Conservation (phyloP, 2,888 invertebrate species). For the Chelonus formosanus region DNA sequence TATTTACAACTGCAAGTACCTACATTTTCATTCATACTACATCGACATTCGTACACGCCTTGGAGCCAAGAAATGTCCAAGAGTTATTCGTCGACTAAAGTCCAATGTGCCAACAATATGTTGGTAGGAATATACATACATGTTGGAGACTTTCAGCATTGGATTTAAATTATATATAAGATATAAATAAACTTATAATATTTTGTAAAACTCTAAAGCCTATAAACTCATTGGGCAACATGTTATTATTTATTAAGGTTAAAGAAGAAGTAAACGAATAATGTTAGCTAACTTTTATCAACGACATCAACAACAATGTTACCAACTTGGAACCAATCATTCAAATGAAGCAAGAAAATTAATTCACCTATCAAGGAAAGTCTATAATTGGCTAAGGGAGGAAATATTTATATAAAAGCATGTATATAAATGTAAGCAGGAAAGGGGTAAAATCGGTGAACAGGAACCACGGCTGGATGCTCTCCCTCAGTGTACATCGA, state of each 20-base stretch:
- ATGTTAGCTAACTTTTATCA: too few species aligned
- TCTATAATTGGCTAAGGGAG: constrained; percentile 8
- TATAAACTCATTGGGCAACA: too few species aligned
- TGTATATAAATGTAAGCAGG: constrained; percentile 44
- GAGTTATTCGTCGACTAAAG: not conserved
- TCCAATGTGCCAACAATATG: too few species aligned
- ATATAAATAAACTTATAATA: too few species aligned
- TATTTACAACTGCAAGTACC: constrained; percentile 53
- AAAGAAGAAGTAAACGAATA: too few species aligned
- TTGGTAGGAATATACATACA: too few species aligned
- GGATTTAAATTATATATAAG: too few species aligned
- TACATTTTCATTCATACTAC: constrained; percentile 56
- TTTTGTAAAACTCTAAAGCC: too few species aligned
- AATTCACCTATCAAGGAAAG: constrained; percentile 9
- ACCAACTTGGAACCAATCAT: too few species aligned
- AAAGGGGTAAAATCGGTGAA: constrained; percentile 62
- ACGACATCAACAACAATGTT: too few species aligned
- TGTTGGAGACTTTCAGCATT: too few species aligned
- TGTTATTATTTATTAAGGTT: too few species aligned
- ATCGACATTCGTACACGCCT: constrained; percentile 42
- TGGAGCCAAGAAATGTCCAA: constrained; percentile 6
- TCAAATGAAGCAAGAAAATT: not conserved
- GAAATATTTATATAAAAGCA: constrained; percentile 26
- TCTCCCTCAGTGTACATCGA: constrained; percentile 55
- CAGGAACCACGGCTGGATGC: constrained; percentile 62